Evolutionary conservation across 2,888 invertebrate genomes (phyloP).

Genomic region (Drosophila nr. fundita): DNA sequence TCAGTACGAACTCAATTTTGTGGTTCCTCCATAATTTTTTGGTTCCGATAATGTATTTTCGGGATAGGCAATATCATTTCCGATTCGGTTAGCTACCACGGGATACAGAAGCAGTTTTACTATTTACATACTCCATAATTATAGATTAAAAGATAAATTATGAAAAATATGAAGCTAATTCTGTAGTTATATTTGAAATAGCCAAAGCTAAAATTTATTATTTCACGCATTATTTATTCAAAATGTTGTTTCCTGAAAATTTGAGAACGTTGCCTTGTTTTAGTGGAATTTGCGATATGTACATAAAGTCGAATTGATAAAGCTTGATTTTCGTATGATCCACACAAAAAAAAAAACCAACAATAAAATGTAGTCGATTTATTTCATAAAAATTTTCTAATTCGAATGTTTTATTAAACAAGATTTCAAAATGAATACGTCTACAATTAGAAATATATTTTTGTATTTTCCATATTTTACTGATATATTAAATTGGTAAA

Average conservation of each 20-base stretch:
- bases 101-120: no score
- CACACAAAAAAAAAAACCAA: slow-evolving; percentile 16
- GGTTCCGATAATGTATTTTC: neutral
- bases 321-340: neutral
- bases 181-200: neutral
- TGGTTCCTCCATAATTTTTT: neutral
- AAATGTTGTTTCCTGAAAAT: neutral
- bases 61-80: no score
- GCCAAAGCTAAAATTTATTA: neutral
- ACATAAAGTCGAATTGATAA: slow-evolving; percentile 1
- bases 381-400: slow-evolving; percentile 68
- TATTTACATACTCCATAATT: no score
- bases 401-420: slow-evolving; percentile 71
- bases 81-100: neutral
- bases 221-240: neutral
- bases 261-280: neutral
- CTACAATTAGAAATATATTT: slow-evolving; percentile 72
- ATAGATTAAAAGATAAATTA: no score
- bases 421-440: slow-evolving; percentile 66
- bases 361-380: neutral
- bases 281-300: neutral
- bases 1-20: neutral
- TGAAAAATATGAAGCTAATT: neutral
- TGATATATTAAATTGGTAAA: slow-evolving; percentile 74
- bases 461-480: slow-evolving; percentile 58